Conservation (phyloP, 2,113 vertebrate species). For the Syngnathus typhle region DNA sequence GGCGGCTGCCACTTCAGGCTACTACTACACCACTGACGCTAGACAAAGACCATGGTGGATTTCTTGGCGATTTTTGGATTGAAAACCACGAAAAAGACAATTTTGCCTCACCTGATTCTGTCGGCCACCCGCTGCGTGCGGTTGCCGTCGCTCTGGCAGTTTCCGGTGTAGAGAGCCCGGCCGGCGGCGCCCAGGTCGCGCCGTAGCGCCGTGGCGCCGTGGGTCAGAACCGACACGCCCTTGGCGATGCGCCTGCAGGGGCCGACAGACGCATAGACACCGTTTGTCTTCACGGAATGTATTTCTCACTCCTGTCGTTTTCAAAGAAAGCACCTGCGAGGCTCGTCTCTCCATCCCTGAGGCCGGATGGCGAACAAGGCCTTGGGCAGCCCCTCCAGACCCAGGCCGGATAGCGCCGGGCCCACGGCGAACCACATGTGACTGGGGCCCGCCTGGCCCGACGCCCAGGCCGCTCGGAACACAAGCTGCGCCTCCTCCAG, state of each 20-base stretch:
- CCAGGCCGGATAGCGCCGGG: conserved; percentile 77
- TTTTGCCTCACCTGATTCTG: conserved; percentile 75
- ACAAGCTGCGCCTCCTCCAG: conserved; percentile 83
- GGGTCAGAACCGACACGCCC: conserved; percentile 86
- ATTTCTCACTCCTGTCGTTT: conserved; percentile 27
- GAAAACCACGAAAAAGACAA: too few relatives aligned
- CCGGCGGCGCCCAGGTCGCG: conserved; percentile 74
- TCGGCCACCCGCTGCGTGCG: conserved; percentile 72
- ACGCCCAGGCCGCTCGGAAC: conserved; percentile 79
- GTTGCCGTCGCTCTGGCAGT: conserved; percentile 82
- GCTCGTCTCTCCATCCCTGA: conserved; percentile 86
- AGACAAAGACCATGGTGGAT: too few relatives aligned
- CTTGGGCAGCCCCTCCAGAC: conserved; percentile 78
- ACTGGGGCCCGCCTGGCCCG: conserved; percentile 81
- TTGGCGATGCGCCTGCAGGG: conserved; percentile 73
- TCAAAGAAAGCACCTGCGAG: conserved; percentile 61
- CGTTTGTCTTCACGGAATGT: conserved; percentile 4
- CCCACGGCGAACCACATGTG: conserved; percentile 93
- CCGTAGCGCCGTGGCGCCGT: conserved; percentile 83
- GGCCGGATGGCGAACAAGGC: conserved; percentile 86
- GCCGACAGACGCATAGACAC: conserved; percentile 13
- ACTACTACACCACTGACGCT: too few relatives aligned
- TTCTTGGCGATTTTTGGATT: too few relatives aligned
- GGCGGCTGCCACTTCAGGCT: too few relatives aligned
- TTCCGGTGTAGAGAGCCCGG: conserved; percentile 77